Base-by-base conservation (phyloP, 1,140 invertebrate species). In the Tetragnatha versicolor region DNA sequence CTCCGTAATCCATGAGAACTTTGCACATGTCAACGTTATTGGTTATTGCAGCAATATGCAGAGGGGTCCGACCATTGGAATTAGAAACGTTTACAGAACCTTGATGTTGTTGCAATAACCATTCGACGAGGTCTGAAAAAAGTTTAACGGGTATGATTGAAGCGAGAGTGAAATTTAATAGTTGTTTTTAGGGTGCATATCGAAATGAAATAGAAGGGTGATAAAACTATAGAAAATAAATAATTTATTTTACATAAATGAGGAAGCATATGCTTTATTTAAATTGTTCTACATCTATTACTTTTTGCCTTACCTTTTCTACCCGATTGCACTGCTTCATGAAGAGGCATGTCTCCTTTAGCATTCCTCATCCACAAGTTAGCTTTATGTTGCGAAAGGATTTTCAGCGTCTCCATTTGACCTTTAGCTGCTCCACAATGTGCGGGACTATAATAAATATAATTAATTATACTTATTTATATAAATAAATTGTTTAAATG, bases 21-120 rank as follows among this genome's bases (percentile, higher is more conserved):
- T 95, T 96, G 86, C 96, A 97, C 85, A 98, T 91, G 86, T 97
- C 96, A 2, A 97, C 89, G 85, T 98, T 94, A 82, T 98, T 97
- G 83, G 95, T 94, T 39, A 96, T 89, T 0, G 97, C 96, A 0
- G 97, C 95, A 51, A 99, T 92, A 85, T 99, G 98, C 22, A 99
- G 87, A 22, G 95, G 91, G 37, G 94, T 95, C 80, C 95, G 90
- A 0, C 97, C 97, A 83, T 97, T 95, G 82, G 94, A 93, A 84
- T 98, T 98, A 9, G 93, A 90, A 14, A 92, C 91, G 84, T 97
- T 95, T 0, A 97, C 90, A 78, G 94, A 91, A 51, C 93, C 92
- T 0, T 93, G 93, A 77, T 93, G 87, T 81, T 93, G 91, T 37
- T 91, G 90, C 29, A 97, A 87, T 9, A 98, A 86, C 95, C 95